A percentile compares a stretch with the other conserved stretches of the same genome.
phyloP scores from a whole-genome alignment of 2,113 vertebrate species.

The Oncorhynchus clarkii region DNA sequence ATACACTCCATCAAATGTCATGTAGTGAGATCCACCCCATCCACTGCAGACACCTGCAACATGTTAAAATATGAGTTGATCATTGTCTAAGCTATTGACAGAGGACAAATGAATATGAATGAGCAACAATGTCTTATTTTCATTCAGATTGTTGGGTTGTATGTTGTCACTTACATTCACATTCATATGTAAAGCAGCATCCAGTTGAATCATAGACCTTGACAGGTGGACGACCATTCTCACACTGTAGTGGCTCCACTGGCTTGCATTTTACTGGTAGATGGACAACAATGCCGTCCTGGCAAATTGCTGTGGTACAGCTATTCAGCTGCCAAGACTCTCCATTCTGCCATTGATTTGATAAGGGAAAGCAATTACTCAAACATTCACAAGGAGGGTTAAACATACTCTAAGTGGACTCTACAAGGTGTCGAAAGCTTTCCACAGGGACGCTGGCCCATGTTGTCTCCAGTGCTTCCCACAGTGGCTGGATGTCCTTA shows the following conservation, averaged over 20 bases:
- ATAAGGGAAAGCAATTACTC: not conserved
- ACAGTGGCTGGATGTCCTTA: too few species aligned
- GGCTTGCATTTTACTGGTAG: conserved; percentile 53
- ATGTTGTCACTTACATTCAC: conserved; percentile 81
- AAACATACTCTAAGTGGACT: not conserved
- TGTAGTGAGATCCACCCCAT: conserved; percentile 80
- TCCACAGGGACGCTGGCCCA: too few species aligned
- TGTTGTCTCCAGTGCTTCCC: too few species aligned
- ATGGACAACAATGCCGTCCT: conserved; percentile 62
- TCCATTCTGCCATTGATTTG: conserved; percentile 64
- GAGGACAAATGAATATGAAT: not conserved
- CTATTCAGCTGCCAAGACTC: conserved; percentile 74
- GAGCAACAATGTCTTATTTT: not conserved
- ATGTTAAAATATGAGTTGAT: conserved; percentile 9
- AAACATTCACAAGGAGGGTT: not conserved
- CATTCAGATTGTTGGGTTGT: not conserved
- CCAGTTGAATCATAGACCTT: conserved; percentile 65
- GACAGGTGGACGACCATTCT: conserved; percentile 72
- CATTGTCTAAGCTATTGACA: not conserved
- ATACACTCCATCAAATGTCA: conserved; percentile 85
- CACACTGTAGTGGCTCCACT: conserved; percentile 62
- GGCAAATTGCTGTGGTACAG: conserved; percentile 78
- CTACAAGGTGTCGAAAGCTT: too few species aligned
- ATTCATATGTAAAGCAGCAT: conserved; percentile 83
- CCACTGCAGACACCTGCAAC: conserved; percentile 83